Evolutionary conservation across 2,888 invertebrate species (phyloP).

Genomic region (Rugalucina vietnamica): DNA sequence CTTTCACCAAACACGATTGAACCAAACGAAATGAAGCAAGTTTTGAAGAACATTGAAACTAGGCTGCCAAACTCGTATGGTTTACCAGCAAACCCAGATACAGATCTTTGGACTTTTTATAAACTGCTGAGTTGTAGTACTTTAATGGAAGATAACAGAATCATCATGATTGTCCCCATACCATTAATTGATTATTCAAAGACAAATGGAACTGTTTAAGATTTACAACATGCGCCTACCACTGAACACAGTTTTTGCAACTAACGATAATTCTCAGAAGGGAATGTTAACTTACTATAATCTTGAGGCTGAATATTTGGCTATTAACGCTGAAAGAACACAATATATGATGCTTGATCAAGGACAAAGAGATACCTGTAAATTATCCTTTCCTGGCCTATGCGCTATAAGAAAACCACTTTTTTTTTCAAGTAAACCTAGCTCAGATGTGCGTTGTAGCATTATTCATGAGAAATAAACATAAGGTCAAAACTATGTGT

Average conservation of each 20-base stretch:
- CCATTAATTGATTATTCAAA: neutral
- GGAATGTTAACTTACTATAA: neutral
- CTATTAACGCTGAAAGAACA: neutral
- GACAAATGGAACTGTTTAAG: neutral
- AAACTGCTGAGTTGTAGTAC: slow-evolving; percentile 18
- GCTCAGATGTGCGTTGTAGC: neutral
- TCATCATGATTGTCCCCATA: neutral
- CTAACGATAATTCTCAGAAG: neutral
- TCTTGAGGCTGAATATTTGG: neutral
- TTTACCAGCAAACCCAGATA: slow-evolving; percentile 30
- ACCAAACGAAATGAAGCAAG: slow-evolving; percentile 12
- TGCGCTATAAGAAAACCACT: neutral
- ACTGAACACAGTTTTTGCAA: neutral
- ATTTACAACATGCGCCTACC: neutral
- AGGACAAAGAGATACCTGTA: neutral
- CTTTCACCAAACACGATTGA: slow-evolving; percentile 11
- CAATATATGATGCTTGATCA: neutral
- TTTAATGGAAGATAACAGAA: too few species aligned
- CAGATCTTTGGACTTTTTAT: slow-evolving; percentile 35
- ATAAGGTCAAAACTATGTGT: neutral
- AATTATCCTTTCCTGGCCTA: neutral
- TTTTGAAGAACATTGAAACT: slow-evolving; percentile 13
- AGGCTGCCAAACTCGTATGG: slow-evolving; percentile 7
- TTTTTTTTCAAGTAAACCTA: neutral
- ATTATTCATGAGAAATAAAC: neutral